Conservation (phyloP, 2,888 invertebrate genomes). For the Caenorhabditis sp. region DNA sequence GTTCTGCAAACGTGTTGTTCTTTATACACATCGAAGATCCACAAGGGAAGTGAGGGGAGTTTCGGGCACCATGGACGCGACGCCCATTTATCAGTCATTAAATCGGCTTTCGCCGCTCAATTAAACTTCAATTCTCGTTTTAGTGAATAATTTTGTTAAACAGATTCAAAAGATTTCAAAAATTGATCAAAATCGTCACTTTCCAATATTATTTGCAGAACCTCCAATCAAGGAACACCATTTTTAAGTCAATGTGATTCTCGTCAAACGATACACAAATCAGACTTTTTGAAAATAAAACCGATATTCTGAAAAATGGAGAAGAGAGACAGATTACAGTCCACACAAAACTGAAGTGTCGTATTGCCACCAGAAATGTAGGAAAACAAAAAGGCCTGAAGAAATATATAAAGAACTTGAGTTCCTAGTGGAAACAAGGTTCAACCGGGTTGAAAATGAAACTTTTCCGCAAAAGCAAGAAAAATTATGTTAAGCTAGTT, state of each 20-base stretch:
- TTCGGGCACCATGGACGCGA: background rate
- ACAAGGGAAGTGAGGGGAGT: background rate
- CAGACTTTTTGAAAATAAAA: background rate
- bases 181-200: background rate
- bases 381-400: constrained; percentile 2
- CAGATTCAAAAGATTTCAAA: background rate
- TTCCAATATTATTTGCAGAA: background rate
- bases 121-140: background rate
- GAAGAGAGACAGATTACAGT: background rate
- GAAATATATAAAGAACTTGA: background rate
- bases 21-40: constrained; percentile 26
- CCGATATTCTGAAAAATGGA: background rate
- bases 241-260: background rate
- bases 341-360: background rate
- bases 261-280: background rate
- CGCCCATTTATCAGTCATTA: background rate
- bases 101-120: background rate
- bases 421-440: background rate
- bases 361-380: constrained; percentile 1
- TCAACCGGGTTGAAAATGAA: no score
- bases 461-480: no score
- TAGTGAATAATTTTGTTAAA: no score
- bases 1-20: constrained; percentile 67
- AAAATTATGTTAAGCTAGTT: no score
- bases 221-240: background rate